phyloP scores from a whole-genome alignment of 2,888 invertebrate genomes.

The Perizoma flavofasciatum region DNA sequence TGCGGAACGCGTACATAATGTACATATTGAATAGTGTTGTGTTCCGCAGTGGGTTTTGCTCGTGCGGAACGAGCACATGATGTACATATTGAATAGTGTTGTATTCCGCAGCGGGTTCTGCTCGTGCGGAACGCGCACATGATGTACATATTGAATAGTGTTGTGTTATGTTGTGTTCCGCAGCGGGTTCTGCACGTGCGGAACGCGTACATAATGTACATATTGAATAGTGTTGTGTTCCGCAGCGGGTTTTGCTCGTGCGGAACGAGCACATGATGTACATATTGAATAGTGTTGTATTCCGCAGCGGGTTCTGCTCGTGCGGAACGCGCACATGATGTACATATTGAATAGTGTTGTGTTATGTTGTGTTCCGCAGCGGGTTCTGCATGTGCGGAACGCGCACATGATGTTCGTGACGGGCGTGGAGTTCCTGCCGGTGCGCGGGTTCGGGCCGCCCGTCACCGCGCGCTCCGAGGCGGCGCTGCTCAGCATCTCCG shows the following conservation, averaged over 20 bases:
- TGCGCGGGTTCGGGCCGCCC: constrained; percentile 87
- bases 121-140: constrained; percentile 94
- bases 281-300: no score
- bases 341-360: no score
- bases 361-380: constrained; percentile 70
- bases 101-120: constrained; percentile 92
- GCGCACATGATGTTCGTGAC: constrained; percentile 99
- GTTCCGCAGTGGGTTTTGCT: constrained; percentile 89
- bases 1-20: constrained; percentile 95
- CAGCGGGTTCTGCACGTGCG: constrained; percentile 92
- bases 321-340: constrained; percentile 94
- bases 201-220: constrained; percentile 97
- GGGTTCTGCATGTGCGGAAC: constrained; percentile 90
- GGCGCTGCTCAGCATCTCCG: constrained; percentile 96
- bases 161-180: no score
- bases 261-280: no score
- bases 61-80: no score
- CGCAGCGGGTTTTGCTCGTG: constrained; percentile 87
- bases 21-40: constrained; percentile 98
- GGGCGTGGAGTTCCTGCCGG: constrained; percentile 95
- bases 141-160: no score
- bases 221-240: constrained; percentile 98
- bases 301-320: constrained; percentile 92
- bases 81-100: no score
- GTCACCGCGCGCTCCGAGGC: constrained; percentile 91